Evolutionary conservation across 2,113 vertebrate species (phyloP), one percentile per base, ranked within the genome.

Genomic region (Acrocephalus arundinaceus): DNA sequence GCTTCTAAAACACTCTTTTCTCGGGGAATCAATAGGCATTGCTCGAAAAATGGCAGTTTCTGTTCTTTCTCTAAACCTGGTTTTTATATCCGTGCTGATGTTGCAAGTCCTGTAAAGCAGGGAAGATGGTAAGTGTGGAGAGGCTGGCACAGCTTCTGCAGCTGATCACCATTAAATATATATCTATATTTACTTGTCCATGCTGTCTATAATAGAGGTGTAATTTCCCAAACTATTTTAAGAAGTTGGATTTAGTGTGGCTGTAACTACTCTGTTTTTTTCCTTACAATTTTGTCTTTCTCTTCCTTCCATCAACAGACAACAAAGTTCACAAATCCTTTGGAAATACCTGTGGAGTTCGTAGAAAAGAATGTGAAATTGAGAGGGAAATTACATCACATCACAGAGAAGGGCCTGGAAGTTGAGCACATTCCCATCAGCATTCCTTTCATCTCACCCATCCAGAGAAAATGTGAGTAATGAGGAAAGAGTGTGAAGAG

Each of bases 341-440:
- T 98, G 65, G 98, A 99, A 63, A 99, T 99, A 96, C 99, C 99
- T 2, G 61, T 94, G 48, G 97, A 96, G 63, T 99, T 99, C 62
- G 97, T 99, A 87, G 97, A 98, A 96, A 98, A 93, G 93, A 98
- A 98, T 51, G 98, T 99, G 95, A 99, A 98, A 67, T 92, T 99
- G 48, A 97, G 98, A 55, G 99, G 99, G 82, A 98, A 97, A 87
- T 94, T 99, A 37, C 97, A 77, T 61, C 96, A 70, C 14, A 11
- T 99, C 80, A 98, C 98, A 1, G 98, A 99, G 75, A 94, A 91
- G 58, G 98, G 98, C 43, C 97, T 99, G 28, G 97, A 99, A 97
- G 97, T 99, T 61, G 99, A 99, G 72, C 99, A 99, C 77, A 20
- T 99, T 91, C 99, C 99, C 9, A 98, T 99, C 85, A 94, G 95